Conservation (phyloP, 2,888 invertebrate genomes). For the Netelia fuscicornis region DNA sequence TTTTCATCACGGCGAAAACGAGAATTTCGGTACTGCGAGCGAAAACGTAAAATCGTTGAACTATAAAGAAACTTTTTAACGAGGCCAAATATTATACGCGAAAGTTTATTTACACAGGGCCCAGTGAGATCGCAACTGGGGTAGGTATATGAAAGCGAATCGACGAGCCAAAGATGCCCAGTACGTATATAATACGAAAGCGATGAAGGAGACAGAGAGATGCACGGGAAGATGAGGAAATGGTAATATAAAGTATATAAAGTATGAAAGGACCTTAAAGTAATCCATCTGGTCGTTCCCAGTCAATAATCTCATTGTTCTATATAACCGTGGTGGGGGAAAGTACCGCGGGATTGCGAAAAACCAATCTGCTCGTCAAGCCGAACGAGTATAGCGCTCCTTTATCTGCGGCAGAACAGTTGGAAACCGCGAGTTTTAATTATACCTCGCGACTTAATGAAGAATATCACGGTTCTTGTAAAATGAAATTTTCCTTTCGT, state of each 20-base stretch:
- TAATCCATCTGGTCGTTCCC: conserved; percentile 33
- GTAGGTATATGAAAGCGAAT: not conserved
- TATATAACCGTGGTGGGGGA: not conserved
- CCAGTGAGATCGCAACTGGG: not conserved
- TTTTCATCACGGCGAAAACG: conserved; percentile 6
- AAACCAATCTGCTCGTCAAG: conserved; percentile 28
- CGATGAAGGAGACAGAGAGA: not conserved
- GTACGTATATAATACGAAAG: not conserved
- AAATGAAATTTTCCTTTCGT: conserved; percentile 9
- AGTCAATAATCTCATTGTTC: conserved; percentile 58
- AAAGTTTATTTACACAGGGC: conserved; percentile 52
- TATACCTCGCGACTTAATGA: conserved; percentile 35
- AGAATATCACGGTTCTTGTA: conserved; percentile 12
- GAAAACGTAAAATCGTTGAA: conserved; percentile 41
- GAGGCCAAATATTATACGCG: conserved; percentile 56
- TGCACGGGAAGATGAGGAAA: not conserved
- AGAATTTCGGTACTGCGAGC: not conserved
- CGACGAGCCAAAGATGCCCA: not conserved
- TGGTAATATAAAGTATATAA: not conserved
- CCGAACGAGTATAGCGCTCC: conserved; percentile 1
- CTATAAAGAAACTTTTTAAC: conserved; percentile 61
- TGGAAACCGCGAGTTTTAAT: conserved; percentile 35
- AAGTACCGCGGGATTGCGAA: conserved; percentile 15
- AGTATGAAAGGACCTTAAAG: not conserved
- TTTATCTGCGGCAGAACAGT: conserved; percentile 5